Percentiles rank a stretch among this genome's conserved stretches.
Evolutionary conservation across 2,888 invertebrate genomes (phyloP).

Genomic region (Unio delphinus): DNA sequence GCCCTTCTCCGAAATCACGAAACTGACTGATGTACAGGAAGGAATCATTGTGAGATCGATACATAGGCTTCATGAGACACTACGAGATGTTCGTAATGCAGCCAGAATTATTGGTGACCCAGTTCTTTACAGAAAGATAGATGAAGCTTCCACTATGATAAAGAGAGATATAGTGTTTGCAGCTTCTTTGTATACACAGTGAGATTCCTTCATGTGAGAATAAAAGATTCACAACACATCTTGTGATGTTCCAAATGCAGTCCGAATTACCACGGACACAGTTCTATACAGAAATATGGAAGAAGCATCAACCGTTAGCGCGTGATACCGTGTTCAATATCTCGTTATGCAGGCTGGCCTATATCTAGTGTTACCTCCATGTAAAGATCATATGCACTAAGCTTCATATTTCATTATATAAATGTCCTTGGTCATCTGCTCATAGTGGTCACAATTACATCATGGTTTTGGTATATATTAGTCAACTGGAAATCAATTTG

Average conservation of each 20-base stretch:
- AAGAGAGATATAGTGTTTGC: conserved; percentile 98
- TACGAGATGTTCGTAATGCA: conserved; percentile 92
- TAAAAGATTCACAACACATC: conserved; percentile 95
- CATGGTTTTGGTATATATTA: no score
- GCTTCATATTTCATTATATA: no score
- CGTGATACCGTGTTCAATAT: conserved; percentile 98
- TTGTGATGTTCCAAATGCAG: conserved; percentile 91
- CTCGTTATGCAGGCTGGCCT: conserved; percentile 81
- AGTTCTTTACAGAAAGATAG: conserved; percentile 92
- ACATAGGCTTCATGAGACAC: conserved; percentile 93
- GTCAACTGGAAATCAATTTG: no score
- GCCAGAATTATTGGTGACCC: conserved; percentile 95
- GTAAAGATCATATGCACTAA: no score
- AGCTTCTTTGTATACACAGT: conserved; percentile 86
- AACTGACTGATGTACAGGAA: conserved; percentile 94
- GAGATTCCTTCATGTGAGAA: conserved; percentile 13
- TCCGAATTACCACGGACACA: conserved; percentile 93
- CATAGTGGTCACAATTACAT: no score
- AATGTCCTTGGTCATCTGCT: no score
- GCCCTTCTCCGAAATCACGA: conserved; percentile 94
- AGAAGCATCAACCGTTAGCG: conserved; percentile 91
- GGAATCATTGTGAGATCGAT: conserved; percentile 98
- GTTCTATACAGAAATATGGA: conserved; percentile 94
- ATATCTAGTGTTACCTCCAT: no score
- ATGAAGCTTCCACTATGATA: conserved; percentile 91